phyloP scores from a whole-genome alignment of 2,797 vertebrate species.

The Heliangelus exortis region DNA sequence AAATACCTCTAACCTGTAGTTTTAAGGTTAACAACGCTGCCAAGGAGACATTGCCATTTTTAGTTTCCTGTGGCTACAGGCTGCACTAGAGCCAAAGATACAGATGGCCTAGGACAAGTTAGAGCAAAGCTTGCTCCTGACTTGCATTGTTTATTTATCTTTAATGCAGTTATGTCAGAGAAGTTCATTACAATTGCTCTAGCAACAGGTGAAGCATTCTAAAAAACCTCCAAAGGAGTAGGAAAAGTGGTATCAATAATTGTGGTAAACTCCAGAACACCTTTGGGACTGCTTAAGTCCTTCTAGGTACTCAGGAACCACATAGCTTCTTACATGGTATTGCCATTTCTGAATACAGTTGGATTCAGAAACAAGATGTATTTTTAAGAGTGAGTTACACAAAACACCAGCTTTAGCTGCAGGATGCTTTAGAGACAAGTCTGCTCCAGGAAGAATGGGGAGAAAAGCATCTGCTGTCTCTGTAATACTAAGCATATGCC shows the following conservation, averaged over 20 bases:
- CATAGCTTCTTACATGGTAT: not conserved
- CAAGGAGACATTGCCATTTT: not conserved
- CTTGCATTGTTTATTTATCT: not conserved
- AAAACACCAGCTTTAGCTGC: not conserved
- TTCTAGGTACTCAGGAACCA: not conserved
- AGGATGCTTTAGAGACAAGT: not conserved
- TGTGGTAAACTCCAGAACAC: not conserved
- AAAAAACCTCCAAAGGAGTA: not conserved
- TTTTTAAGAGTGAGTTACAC: not conserved
- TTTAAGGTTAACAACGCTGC: not conserved
- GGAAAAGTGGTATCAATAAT: not conserved
- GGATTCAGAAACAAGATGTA: not conserved
- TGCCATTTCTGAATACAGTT: not conserved
- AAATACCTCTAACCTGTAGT: not conserved
- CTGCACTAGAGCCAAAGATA: not conserved
- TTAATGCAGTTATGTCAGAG: not conserved
- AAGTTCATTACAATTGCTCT: not conserved
- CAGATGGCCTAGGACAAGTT: not conserved
- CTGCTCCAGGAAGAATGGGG: not conserved
- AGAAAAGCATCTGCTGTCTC: not conserved
- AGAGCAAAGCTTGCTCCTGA: not conserved
- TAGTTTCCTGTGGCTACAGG: not conserved
- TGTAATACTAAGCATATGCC: not conserved
- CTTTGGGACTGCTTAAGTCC: not conserved
- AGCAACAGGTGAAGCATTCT: not conserved